phyloP scores from a whole-genome alignment of 2,113 vertebrate genomes.

The Poeciliopsis prolifica region DNA sequence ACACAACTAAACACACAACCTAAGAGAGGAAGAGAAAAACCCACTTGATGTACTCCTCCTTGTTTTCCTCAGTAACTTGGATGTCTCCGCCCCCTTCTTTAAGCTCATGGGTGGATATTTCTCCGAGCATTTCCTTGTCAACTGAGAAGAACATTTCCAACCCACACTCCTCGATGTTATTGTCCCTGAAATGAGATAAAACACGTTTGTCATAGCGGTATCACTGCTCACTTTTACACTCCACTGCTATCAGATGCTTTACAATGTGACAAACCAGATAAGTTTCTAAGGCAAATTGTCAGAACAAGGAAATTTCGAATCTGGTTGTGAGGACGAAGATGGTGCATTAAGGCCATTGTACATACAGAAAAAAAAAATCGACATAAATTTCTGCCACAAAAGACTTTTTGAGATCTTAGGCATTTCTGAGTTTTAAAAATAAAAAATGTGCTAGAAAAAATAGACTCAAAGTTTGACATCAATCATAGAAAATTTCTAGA shows the following conservation, averaged over 20 bases:
- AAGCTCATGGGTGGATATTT: constrained; percentile 95
- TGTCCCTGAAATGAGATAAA: constrained; percentile 55
- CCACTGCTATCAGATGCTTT: neutral
- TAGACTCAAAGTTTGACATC: too few relatives aligned
- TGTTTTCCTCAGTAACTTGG: constrained; percentile 97
- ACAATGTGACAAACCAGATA: neutral
- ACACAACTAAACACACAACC: neutral
- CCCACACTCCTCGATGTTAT: constrained; percentile 92
- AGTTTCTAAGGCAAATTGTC: neutral
- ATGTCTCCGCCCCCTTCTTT: constrained; percentile 93
- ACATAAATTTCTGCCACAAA: too few relatives aligned
- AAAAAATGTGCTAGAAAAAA: too few relatives aligned
- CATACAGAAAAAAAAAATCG: too few relatives aligned
- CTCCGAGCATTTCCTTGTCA: constrained; percentile 97
- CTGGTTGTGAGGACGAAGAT: too few relatives aligned
- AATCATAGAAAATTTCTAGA: too few relatives aligned
- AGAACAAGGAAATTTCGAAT: neutral
- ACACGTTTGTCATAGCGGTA: neutral
- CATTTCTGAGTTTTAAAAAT: too few relatives aligned
- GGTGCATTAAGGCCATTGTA: too few relatives aligned
- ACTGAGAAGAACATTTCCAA: constrained; percentile 99
- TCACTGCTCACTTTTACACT: neutral
- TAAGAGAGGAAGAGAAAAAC: neutral
- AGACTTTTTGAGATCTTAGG: too few relatives aligned
- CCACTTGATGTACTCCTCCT: constrained; percentile 97